Conservation (phyloP, 2,888 invertebrate species). For the Nesidiocoris tenuis region DNA sequence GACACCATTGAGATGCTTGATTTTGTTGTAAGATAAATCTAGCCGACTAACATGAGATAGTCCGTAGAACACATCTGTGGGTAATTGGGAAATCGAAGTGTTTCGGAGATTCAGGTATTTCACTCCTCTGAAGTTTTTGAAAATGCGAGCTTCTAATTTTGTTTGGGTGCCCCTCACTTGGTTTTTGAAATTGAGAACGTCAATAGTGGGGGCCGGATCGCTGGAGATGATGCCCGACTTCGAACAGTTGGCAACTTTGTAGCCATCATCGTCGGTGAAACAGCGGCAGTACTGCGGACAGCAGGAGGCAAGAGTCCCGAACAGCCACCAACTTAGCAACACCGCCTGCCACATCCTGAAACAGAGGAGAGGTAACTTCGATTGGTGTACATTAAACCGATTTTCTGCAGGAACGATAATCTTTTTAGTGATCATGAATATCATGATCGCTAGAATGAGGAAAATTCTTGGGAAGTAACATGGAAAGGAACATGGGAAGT, state of each 20-base stretch:
- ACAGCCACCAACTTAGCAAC: conserved; percentile 19
- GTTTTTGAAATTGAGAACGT: conserved; percentile 45
- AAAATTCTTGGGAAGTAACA: too few species aligned
- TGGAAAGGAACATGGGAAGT: too few species aligned
- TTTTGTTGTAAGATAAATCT: conserved; percentile 49
- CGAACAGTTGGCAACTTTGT: conserved; percentile 48
- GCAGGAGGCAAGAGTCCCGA: conserved; percentile 35
- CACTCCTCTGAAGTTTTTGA: conserved; percentile 45
- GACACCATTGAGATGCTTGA: conserved; percentile 48
- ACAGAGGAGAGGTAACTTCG: conserved; percentile 26
- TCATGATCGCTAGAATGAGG: too few species aligned
- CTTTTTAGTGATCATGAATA: too few species aligned
- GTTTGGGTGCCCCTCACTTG: conserved; percentile 36
- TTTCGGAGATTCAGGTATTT: conserved; percentile 47
- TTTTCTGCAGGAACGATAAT: background rate
- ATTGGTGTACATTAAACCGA: background rate
- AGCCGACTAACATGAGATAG: conserved; percentile 53
- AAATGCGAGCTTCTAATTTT: conserved; percentile 46
- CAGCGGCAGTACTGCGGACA: conserved; percentile 49
- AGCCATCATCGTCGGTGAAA: conserved; percentile 44
- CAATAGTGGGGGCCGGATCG: conserved; percentile 39
- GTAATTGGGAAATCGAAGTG: conserved; percentile 47
- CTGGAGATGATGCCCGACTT: conserved; percentile 32
- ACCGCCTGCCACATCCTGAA: conserved; percentile 46
- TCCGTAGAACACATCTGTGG: conserved; percentile 54